phyloP scores from a whole-genome alignment of 2,113 vertebrate species.

The Clarias batrachus region DNA sequence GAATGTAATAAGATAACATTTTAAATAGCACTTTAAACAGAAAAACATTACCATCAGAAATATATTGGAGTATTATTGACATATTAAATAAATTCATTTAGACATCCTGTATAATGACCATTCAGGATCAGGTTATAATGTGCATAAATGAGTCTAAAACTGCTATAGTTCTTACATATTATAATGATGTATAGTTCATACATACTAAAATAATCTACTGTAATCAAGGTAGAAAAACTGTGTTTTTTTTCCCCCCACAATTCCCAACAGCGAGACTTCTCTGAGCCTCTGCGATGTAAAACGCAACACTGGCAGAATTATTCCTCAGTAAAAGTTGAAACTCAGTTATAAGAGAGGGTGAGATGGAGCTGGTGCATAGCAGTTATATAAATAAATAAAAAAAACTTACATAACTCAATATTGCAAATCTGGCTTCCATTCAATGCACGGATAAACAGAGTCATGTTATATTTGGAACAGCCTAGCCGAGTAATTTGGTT shows the following conservation, averaged over 20 bases:
- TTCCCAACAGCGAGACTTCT: not conserved
- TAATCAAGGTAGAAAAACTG: not conserved
- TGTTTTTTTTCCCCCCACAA: not conserved
- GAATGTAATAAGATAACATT: not conserved
- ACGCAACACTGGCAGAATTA: not conserved
- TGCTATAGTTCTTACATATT: not conserved
- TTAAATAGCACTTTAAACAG: not conserved
- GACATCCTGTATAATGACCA: not conserved
- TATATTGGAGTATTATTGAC: not conserved
- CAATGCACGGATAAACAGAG: conserved; percentile 15
- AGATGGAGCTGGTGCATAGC: not conserved
- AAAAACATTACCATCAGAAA: not conserved
- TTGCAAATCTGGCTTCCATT: conserved; percentile 12
- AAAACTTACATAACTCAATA: conserved; percentile 13
- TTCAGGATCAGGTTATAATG: not conserved
- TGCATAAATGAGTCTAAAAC: not conserved
- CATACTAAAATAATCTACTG: not conserved
- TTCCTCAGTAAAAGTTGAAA: conserved; percentile 4
- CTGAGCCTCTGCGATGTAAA: not conserved
- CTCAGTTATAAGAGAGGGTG: conserved; percentile 2
- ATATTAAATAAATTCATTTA: not conserved
- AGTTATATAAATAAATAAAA: not conserved
- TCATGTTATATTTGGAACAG: conserved; percentile 22
- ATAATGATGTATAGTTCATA: too few species aligned
- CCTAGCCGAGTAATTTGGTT: conserved; percentile 14